A percentile compares a stretch with the other conserved stretches of the same genome.
Evolutionary conservation across 2,888 invertebrate species (phyloP).

Genomic region (Oeneis ivallda): DNA sequence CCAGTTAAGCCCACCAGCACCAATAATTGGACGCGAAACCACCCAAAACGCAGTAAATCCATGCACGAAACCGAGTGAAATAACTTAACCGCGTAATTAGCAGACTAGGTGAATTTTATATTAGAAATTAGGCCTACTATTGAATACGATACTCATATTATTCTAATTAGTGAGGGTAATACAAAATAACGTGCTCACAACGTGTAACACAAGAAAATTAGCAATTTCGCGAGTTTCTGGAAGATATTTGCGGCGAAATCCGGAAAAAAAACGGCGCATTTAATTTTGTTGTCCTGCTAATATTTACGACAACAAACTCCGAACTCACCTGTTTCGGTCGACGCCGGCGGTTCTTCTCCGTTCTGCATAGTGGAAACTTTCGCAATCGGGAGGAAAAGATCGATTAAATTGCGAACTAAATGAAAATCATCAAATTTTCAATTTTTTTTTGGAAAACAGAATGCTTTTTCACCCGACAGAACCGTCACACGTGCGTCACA

Average conservation of each 20-base stretch:
- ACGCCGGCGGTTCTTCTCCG: constrained; percentile 71
- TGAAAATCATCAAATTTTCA: constrained; percentile 59
- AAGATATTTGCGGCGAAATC: constrained; percentile 48
- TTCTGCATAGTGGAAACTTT: constrained; percentile 73
- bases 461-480: constrained; percentile 65
- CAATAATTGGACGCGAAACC: constrained; percentile 70
- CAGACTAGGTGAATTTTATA: constrained; percentile 43
- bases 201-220: constrained; percentile 36
- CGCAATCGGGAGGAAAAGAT: constrained; percentile 65
- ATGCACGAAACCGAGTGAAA: constrained; percentile 74
- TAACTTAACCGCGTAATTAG: constrained; percentile 43
- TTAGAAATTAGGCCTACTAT: constrained; percentile 38
- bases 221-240: constrained; percentile 30
- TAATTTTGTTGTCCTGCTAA: constrained; percentile 54
- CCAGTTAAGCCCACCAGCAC: constrained; percentile 76
- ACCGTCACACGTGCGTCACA: constrained; percentile 82
- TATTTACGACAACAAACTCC: constrained; percentile 62
- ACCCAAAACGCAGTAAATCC: constrained; percentile 66
- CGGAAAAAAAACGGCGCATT: constrained; percentile 62
- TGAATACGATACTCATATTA: constrained; percentile 37
- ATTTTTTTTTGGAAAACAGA: constrained; percentile 61
- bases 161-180: constrained; percentile 62
- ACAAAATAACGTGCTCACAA: constrained; percentile 51
- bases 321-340: constrained; percentile 70
- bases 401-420: constrained; percentile 59